Percentiles rank a stretch among this genome's conserved stretches.
phyloP scores from a whole-genome alignment of 2,113 vertebrate genomes.

The Choloepus hoffmanni region DNA sequence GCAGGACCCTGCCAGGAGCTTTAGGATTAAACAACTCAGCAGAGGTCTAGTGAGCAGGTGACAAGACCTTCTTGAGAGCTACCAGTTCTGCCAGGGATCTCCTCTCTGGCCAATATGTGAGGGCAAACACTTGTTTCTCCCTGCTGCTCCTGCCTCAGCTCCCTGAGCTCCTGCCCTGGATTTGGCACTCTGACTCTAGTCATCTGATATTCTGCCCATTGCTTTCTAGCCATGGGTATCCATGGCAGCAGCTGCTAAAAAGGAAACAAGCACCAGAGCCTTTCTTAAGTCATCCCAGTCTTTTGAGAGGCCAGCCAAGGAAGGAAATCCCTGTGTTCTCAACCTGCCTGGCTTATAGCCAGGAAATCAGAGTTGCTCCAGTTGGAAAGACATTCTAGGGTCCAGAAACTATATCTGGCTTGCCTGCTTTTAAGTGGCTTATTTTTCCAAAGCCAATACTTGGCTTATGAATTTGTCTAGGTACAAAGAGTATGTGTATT shows the following conservation, averaged over 20 bases:
- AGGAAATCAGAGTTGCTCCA: constrained; percentile 25
- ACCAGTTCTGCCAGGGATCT: background rate
- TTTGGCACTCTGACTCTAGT: background rate
- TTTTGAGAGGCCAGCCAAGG: constrained; percentile 21
- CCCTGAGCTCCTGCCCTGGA: background rate
- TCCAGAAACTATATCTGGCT: constrained; percentile 46
- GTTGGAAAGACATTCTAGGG: constrained; percentile 61
- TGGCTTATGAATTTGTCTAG: background rate
- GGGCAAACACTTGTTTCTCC: background rate
- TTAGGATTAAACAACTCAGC: constrained; percentile 1
- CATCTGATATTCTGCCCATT: background rate
- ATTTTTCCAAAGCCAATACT: constrained; percentile 33
- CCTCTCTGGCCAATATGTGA: background rate
- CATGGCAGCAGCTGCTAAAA: constrained; percentile 12
- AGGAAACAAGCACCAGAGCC: background rate
- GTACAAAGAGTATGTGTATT: background rate
- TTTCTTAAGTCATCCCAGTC: constrained; percentile 31
- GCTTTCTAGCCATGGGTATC: constrained; percentile 12
- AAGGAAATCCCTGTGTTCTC: background rate
- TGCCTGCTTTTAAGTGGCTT: background rate
- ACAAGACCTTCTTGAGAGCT: background rate
- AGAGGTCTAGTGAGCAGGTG: background rate
- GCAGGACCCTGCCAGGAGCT: background rate
- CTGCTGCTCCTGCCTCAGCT: background rate
- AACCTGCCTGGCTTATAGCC: background rate